Conservation (phyloP, 2,797 vertebrate species). For the Antennarius maculatus region DNA sequence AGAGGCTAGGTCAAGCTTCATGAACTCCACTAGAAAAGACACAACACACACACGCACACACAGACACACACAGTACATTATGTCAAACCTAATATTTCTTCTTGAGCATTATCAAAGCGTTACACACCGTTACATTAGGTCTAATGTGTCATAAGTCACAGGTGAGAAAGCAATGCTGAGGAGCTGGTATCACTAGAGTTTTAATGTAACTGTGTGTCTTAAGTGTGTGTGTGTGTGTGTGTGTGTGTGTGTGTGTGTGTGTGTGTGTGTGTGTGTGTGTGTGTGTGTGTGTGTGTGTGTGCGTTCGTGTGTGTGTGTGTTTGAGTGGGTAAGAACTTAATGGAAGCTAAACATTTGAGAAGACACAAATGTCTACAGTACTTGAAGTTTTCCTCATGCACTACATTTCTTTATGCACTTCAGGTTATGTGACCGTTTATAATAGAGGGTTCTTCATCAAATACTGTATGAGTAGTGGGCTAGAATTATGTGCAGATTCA, state of each 20-base stretch:
- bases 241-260: too few species aligned
- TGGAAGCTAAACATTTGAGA: not conserved
- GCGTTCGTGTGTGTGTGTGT: not conserved
- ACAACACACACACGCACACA: slow-evolving; percentile 26
- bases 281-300: too few species aligned
- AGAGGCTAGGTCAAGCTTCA: slow-evolving; percentile 87
- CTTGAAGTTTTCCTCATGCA: not conserved
- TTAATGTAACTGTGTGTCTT: slow-evolving; percentile 29
- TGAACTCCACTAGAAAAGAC: slow-evolving; percentile 85
- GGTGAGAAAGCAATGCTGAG: slow-evolving; percentile 22
- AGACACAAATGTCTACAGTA: slow-evolving; percentile 2
- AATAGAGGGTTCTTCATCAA: too few species aligned
- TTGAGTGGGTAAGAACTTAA: not conserved
- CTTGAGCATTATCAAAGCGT: slow-evolving; percentile 51
- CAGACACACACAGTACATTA: slow-evolving; percentile 34
- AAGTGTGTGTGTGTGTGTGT: not conserved
- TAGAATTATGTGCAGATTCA: not conserved
- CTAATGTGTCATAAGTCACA: slow-evolving; percentile 48
- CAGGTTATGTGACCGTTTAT: too few species aligned
- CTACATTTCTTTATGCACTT: too few species aligned
- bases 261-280: too few species aligned
- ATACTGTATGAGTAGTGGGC: too few species aligned
- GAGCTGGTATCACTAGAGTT: slow-evolving; percentile 19
- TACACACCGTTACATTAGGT: slow-evolving; percentile 37
- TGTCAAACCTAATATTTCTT: slow-evolving; percentile 49